These are phyloP conservation scores for Lumbricus terrestris DNA, from an alignment of 2,888 invertebrate species.

Conservation along the genomic window DNA sequence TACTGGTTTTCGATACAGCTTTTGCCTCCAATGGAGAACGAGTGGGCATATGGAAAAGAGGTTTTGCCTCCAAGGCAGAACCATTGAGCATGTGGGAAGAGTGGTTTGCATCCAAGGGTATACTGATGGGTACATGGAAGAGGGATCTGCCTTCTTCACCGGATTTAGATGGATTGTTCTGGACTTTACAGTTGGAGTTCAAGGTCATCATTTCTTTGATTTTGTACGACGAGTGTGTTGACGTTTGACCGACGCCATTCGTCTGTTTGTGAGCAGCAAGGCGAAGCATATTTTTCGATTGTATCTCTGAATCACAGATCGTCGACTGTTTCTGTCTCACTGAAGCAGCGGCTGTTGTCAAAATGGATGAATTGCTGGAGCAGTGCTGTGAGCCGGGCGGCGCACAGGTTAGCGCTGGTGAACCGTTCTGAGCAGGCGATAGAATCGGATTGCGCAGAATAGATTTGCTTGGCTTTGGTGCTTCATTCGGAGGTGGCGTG, in stretches of 20 bases:
- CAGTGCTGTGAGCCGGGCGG: background rate
- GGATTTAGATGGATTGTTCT: background rate
- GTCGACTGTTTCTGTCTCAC: background rate
- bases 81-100: background rate
- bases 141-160: too few species aligned
- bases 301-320: background rate
- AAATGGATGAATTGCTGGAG: background rate
- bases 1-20: background rate
- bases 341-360: background rate
- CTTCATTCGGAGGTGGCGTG: background rate
- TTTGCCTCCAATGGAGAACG: background rate
- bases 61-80: background rate
- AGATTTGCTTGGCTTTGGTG: background rate
- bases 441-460: background rate
- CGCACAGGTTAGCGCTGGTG: background rate
- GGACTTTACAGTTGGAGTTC: background rate
- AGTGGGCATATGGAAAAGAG: background rate
- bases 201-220: background rate
- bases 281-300: background rate
- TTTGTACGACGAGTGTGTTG: background rate
- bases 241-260: background rate
- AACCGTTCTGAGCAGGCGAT: background rate
- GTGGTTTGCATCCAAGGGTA: background rate
- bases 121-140: background rate
- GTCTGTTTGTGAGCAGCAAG: background rate